phyloP scores from a whole-genome alignment of 2,888 invertebrate genomes.

The Andrena camellia region DNA sequence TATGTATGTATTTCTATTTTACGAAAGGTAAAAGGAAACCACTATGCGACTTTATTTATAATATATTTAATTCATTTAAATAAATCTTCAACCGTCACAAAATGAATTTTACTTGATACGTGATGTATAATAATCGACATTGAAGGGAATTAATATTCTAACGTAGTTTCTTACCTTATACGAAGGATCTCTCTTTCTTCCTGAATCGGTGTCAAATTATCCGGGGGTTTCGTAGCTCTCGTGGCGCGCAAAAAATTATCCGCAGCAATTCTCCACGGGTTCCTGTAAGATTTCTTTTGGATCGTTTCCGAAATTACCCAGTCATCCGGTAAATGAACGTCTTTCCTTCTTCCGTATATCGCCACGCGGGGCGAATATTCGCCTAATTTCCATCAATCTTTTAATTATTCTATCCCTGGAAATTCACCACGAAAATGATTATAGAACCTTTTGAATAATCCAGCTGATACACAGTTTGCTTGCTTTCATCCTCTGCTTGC shows the following conservation, averaged over 20 bases:
- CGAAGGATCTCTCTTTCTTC: constrained; percentile 75
- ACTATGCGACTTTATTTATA: not conserved
- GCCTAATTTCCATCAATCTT: constrained; percentile 18
- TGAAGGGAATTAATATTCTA: not conserved
- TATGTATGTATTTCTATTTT: not conserved
- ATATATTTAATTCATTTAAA: not conserved
- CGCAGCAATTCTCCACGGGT: constrained; percentile 66
- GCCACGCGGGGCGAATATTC: constrained; percentile 44
- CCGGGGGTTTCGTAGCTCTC: constrained; percentile 55
- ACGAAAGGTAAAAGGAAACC: not conserved
- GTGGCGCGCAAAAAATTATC: constrained; percentile 27
- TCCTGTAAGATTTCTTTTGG: constrained; percentile 70
- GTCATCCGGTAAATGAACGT: constrained; percentile 68
- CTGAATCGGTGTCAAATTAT: constrained; percentile 69
- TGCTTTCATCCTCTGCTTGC: constrained; percentile 63
- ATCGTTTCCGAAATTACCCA: constrained; percentile 76
- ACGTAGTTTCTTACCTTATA: constrained; percentile 61
- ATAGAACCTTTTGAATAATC: constrained; percentile 64
- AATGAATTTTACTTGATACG: not conserved
- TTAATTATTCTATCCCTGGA: not conserved
- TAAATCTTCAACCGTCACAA: not conserved
- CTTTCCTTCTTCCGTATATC: constrained; percentile 25
- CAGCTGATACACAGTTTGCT: constrained; percentile 69
- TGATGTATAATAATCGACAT: not conserved
- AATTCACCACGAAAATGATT: not conserved